Evolutionary conservation across 2,797 vertebrate genomes (phyloP), one percentile per base, ranked within the genome.

Genomic region (Emydoidea blandingii): DNA sequence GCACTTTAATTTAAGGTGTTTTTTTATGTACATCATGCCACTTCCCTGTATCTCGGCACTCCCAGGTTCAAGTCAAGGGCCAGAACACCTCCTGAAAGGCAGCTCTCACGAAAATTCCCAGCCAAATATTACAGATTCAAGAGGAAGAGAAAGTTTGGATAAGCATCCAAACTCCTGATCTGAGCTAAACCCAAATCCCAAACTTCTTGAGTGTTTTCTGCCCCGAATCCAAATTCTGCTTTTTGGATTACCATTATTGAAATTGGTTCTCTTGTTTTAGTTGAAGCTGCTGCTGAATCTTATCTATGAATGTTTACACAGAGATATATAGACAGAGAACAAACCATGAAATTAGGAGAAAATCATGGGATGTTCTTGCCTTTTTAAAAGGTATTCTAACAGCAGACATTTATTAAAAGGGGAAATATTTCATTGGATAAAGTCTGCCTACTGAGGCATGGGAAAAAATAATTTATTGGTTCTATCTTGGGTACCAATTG

Each of bases 61-160:
- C 91, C 81, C 79, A 81, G 91, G 92, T 86, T 86, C 65, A 86
- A 94, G 34, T 37, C 62, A 87, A 52, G 59, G 92, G 92, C 54
- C 80, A 87, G 96, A 79, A 94, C 44, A 2, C 96, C 85, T 86
- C 4, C 5, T 44, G 10, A 96, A 89, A 92, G 79, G 81, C 86
- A 89, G 74, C 80, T 41, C 52, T 90, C 79, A 44, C 78, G 56
- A 96, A 90, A 78, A 94, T 92, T 97, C 95, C 89, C 89, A 87
- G 85, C 85, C 85, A 86, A 91, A 78, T 92, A 88, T 91, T 82
- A 85, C 29, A 91, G 81, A 82, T 68, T 96, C 91, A 68, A n/a
- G 31, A 78, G 29, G 47, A 49, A 95, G 94, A 97, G 97, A 94
- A 96, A 96, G 92, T 92, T 78, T 95, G 83, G 83, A 89, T 89